Percentiles rank a stretch among this genome's conserved stretches.
Evolutionary conservation across 2,888 invertebrate genomes (phyloP).

Genomic region (Acanthopleura granulata): DNA sequence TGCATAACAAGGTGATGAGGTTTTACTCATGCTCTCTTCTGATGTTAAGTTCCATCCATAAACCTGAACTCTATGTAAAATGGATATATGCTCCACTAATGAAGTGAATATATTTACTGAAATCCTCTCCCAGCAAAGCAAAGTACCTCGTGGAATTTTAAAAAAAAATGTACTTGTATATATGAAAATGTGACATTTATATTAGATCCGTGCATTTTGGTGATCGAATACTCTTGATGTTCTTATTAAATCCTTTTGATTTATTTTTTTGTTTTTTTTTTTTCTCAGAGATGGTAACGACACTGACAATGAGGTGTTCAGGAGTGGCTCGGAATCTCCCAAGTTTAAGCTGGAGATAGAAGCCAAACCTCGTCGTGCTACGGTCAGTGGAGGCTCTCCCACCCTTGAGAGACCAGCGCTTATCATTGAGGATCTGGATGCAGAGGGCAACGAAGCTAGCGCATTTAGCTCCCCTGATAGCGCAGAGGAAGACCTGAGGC

Average conservation of each 20-base stretch:
- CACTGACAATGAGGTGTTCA: conserved; percentile 70
- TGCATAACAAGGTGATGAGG: too few relatives aligned
- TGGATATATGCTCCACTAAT: too few relatives aligned
- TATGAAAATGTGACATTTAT: too few relatives aligned
- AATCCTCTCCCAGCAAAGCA: too few relatives aligned
- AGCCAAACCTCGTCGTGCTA: conserved; percentile 79
- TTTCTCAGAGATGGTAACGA: conserved; percentile 58
- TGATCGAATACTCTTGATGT: too few relatives aligned
- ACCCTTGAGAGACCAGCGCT: conserved; percentile 52
- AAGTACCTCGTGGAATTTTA: too few relatives aligned
- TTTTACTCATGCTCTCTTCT: too few relatives aligned
- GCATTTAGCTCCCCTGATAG: conserved; percentile 21
- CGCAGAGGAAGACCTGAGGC: conserved; percentile 35
- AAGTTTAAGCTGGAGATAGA: conserved; percentile 59
- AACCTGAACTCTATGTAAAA: too few relatives aligned
- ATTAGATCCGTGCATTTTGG: too few relatives aligned
- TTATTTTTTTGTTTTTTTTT: background rate
- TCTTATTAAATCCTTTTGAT: background rate
- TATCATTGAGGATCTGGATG: conserved; percentile 59
- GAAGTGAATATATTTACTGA: too few relatives aligned
- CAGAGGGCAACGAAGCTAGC: background rate
- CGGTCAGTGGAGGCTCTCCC: conserved; percentile 81
- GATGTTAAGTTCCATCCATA: too few relatives aligned
- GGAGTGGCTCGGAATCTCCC: conserved; percentile 63
- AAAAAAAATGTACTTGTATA: too few relatives aligned